Evolutionary conservation across 2,113 vertebrate genomes (phyloP), one percentile per base, ranked within the genome.

Genomic region (Nesogale talazaci): DNA sequence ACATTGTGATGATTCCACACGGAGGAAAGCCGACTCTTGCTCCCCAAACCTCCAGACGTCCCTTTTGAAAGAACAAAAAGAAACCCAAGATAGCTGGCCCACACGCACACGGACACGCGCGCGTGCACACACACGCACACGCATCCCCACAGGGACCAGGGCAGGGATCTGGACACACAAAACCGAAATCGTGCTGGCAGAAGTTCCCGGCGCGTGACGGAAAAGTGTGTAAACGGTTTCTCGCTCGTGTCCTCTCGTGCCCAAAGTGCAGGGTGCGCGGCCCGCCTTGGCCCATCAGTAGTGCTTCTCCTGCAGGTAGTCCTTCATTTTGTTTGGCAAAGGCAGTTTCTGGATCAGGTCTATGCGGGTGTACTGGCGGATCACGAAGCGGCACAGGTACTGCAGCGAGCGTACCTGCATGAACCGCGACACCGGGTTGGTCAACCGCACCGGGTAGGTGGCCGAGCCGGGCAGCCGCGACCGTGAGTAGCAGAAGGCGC

Each of bases 271-370:
- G 98, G 98, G 98, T 98, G 98, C 98, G 98, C 98, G 98, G 97
- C 97, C 98, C 98, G 9, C 29, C 15, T 11, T 52, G 46, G 10
- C 15, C 97, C 95, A 94, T 99, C 99, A 99, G 99, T 99, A 99
- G 99, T 99, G 99, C 98, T 99, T 99, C 98, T 99, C 99, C 98
- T 99, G 99, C 98, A 99, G 98, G 97, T 99, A 99, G 98, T 99
- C 99, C 99, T 99, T 99, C 99, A 99, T 99, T 98, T 99, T 99
- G 99, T 99, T 99, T 97, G 99, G 99, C 98, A 99, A 98, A 98
- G 99, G 99, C 98, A 99, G 99, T 98, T 99, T 99, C 97, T 99
- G 99, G 97, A 99, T 99, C 84, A 99, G 97, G 98, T 99, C 99
- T 98, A 99, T 99, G 77, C 99, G 98, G 67, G 99, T 99, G 95